phyloP scores from a whole-genome alignment of 2,113 vertebrate genomes.

The Vombatus ursinus region DNA sequence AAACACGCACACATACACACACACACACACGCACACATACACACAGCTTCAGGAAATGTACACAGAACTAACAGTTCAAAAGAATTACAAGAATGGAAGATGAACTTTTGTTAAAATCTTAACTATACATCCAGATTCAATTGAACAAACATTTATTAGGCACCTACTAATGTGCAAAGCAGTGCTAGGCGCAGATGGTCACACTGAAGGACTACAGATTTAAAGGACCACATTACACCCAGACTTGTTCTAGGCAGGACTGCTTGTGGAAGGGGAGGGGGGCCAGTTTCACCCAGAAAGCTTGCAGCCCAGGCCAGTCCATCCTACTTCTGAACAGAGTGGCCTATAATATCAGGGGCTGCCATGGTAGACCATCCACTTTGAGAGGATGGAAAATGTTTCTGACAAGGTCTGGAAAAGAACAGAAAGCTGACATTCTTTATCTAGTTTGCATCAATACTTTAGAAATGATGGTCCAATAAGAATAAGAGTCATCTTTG shows the following conservation, averaged over 20 bases:
- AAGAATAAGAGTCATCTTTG: neutral
- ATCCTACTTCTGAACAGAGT: neutral
- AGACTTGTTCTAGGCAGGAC: slow-evolving; percentile 18
- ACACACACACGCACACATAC: slow-evolving; percentile 43
- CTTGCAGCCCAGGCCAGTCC: neutral
- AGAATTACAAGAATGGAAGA: slow-evolving; percentile 79
- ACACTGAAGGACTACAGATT: slow-evolving; percentile 75
- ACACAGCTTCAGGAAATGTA: slow-evolving; percentile 73
- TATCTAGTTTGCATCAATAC: neutral
- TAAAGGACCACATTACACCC: slow-evolving; percentile 58
- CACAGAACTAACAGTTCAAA: slow-evolving; percentile 72
- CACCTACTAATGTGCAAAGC: slow-evolving; percentile 1
- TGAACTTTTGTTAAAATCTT: slow-evolving; percentile 76
- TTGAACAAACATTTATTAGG: neutral
- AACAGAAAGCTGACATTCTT: neutral
- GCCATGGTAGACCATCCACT: neutral
- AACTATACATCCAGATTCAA: slow-evolving; percentile 60
- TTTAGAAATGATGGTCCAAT: neutral
- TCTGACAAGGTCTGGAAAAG: neutral
- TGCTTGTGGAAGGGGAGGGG: slow-evolving; percentile 29
- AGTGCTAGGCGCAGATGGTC: slow-evolving; percentile 79
- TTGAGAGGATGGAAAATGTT: neutral
- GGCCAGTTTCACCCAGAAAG: slow-evolving; percentile 42
- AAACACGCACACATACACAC: neutral
- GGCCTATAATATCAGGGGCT: neutral